A percentile compares a stretch with the other conserved stretches of the same genome.
Conservation (phyloP, 2,888 invertebrate species). For the Phortica okadai region DNA sequence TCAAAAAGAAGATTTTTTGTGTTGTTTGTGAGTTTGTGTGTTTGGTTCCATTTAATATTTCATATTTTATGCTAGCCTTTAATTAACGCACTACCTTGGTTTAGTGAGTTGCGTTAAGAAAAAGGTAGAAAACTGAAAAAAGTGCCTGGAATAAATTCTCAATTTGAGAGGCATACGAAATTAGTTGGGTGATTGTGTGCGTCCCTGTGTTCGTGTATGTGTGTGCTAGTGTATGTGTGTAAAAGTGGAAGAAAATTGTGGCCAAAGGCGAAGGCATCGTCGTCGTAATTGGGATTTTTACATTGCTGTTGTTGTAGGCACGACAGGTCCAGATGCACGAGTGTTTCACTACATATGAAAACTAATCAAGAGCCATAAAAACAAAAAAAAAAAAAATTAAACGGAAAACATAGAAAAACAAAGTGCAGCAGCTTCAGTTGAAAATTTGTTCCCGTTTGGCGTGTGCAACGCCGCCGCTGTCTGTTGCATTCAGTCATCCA, state of each 20-base stretch:
- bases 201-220: not conserved
- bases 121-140: not conserved
- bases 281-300: constrained; percentile 30
- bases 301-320: constrained; percentile 23
- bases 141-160: not conserved
- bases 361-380: not conserved
- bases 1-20: constrained; percentile 51
- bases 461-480: not conserved
- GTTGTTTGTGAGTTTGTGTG: constrained; percentile 23
- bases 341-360: not conserved
- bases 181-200: constrained; percentile 11
- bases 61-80: constrained; percentile 13
- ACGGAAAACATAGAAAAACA: not conserved
- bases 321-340: constrained; percentile 19
- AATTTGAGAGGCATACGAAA: constrained; percentile 1
- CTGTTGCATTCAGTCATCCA: constrained; percentile 16
- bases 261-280: constrained; percentile 29
- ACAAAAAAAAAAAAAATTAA: constrained; percentile 5
- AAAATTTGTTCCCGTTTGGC: not conserved
- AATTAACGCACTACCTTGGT: not conserved
- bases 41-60: constrained; percentile 16
- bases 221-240: constrained; percentile 3
- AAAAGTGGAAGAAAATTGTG: constrained; percentile 13
- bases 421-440: constrained; percentile 15
- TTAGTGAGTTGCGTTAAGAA: not conserved